phyloP scores from a whole-genome alignment of 1,140 invertebrate species.

The Gryllus bimaculatus region DNA sequence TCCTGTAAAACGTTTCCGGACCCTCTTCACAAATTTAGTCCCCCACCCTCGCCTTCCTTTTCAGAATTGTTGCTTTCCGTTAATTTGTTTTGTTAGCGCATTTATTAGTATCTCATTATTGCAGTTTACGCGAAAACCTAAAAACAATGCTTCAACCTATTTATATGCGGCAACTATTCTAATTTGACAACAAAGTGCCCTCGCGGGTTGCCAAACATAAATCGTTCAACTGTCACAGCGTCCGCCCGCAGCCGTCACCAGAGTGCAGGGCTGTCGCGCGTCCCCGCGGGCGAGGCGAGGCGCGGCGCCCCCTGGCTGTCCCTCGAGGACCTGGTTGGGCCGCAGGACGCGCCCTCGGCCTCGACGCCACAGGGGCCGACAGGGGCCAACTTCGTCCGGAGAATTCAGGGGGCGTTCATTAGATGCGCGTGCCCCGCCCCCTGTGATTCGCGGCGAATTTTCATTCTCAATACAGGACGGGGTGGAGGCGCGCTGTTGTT shows the following conservation, averaged over 20 bases:
- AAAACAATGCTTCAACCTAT: neutral
- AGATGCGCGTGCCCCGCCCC: no score
- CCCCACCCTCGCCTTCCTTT: neutral
- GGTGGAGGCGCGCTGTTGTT: no score
- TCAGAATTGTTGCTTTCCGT: neutral
- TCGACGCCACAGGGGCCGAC: no score
- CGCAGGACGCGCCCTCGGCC: neutral
- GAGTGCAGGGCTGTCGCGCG: neutral
- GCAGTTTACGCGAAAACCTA: neutral
- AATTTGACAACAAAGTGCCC: neutral
- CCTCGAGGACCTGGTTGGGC: neutral
- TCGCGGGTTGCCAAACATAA: neutral
- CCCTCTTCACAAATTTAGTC: neutral
- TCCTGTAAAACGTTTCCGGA: conserved; percentile 3
- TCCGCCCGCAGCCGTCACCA: neutral
- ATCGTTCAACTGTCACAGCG: neutral
- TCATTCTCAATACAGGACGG: no score
- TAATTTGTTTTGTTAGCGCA: neutral
- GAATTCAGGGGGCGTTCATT: no score
- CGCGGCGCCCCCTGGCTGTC: neutral
- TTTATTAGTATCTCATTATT: conserved; percentile 1
- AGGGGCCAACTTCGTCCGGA: no score
- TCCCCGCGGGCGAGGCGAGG: neutral
- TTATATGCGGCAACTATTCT: conserved; percentile 1
- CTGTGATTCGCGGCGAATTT: no score